These are phyloP conservation scores for Caracal caracal DNA, from an alignment of 2,113 vertebrate species.

Conservation along the genomic window DNA sequence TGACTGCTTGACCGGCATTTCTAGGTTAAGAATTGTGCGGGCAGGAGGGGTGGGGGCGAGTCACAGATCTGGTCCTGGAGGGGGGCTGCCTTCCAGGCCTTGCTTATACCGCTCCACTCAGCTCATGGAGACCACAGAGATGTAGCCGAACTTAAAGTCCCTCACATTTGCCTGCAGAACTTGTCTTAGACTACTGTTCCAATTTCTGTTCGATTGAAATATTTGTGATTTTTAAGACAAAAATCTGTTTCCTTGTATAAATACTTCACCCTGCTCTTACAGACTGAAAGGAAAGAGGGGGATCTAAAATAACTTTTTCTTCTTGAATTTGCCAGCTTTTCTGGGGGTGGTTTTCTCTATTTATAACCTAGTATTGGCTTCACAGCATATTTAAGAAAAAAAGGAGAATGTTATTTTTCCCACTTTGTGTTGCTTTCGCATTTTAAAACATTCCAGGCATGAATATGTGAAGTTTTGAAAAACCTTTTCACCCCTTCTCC, in stretches of 20 bases:
- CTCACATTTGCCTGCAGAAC: background rate
- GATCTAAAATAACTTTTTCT: slow-evolving; percentile 51
- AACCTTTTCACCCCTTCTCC: background rate
- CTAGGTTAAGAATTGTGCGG: slow-evolving; percentile 26
- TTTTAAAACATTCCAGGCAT: slow-evolving; percentile 65
- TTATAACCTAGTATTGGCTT: slow-evolving; percentile 69
- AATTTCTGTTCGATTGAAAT: slow-evolving; percentile 51
- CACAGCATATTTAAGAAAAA: slow-evolving; percentile 64
- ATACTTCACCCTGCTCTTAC: background rate
- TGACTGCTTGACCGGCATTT: slow-evolving; percentile 47
- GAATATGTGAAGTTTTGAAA: slow-evolving; percentile 45
- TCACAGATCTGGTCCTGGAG: background rate
- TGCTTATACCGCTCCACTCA: background rate
- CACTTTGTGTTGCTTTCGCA: slow-evolving; percentile 71
- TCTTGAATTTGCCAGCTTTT: slow-evolving; percentile 43
- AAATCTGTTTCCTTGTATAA: slow-evolving; percentile 56
- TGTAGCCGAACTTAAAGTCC: background rate
- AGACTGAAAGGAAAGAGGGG: background rate
- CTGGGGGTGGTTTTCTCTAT: slow-evolving; percentile 66
- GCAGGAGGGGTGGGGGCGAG: background rate
- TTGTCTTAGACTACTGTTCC: slow-evolving; percentile 6
- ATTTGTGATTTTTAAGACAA: slow-evolving; percentile 71
- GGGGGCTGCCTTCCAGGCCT: background rate
- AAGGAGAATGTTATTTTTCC: slow-evolving; percentile 70
- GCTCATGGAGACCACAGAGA: background rate